Base-by-base conservation (phyloP, 2,888 invertebrate species). In the Rhogogaster chlorosoma region DNA sequence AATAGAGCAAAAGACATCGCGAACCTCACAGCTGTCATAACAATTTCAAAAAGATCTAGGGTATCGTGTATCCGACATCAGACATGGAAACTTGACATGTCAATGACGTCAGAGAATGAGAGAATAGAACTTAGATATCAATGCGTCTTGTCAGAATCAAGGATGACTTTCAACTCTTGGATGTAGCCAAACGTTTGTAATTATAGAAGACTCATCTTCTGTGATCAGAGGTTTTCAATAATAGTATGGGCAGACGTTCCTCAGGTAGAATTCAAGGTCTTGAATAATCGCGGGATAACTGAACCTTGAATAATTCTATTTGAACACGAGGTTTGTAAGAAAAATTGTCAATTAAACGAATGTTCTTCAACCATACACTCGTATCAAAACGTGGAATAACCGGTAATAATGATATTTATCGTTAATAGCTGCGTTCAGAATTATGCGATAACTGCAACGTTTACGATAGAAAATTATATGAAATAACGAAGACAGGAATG, bases 101-200 rank as follows among this genome's bases (percentile, higher is more conserved):
- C 3, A 73, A 10, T 42, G 71, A 73, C 71, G 71, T 38, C 42
- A 42, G 22, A 73, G 71, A 73, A 42, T 42, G n/a, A 42, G n/a
- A 73, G 22, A 42, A 22, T 12, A 73, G 6, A 53, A 53, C 26
- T 49, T 5, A 18, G 9, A 77, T 53, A 77, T 77, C 53, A 53
- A 53, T 49, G 15, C 18, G 45, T 49, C 53, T 45, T 3, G 49
- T 49, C 26, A 32, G 77, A 49, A 77, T 77, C 53, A 38, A 77
- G 77, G 53, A 53, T 77, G 77, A 77, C 77, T 77, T 77, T 45
- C n/a, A 29, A 77, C 10, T 77, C 32, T 32, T 77, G 18, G 18
- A 49, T 77, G 18, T 53, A 77, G 29, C 53, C 26, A 29, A 49
- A 42, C 38, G 42, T 42, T 12, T 7, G 42, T 73, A 26, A 38